phyloP scores from a whole-genome alignment of 2,113 vertebrate species.

The Myodes glareolus region DNA sequence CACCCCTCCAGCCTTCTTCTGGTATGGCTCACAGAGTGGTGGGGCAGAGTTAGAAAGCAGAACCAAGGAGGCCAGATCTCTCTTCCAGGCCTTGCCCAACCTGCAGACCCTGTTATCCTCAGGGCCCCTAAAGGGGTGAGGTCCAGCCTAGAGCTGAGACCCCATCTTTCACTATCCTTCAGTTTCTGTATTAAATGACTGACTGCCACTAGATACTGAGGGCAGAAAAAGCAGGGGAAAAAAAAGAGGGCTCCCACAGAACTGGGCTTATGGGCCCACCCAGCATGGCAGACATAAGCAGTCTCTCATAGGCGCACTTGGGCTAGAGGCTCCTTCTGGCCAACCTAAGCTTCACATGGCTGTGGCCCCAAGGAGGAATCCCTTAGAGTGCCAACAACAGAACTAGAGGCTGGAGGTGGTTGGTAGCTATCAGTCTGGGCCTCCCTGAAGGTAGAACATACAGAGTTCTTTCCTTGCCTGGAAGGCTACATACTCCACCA shows the following conservation, averaged over 20 bases:
- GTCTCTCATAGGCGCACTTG: not conserved
- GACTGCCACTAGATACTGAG: not conserved
- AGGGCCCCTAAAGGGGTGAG: not conserved
- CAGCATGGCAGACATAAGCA: not conserved
- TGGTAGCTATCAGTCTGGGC: not conserved
- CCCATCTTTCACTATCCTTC: not conserved
- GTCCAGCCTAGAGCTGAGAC: not conserved
- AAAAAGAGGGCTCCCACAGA: not conserved
- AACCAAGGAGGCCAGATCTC: not conserved
- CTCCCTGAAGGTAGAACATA: not conserved
- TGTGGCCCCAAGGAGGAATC: accelerated
- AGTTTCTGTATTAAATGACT: constrained; percentile 1
- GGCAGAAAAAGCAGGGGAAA: not conserved
- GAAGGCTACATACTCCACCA: not conserved
- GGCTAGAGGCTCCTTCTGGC: not conserved
- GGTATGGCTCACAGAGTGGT: not conserved
- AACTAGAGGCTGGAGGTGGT: not conserved
- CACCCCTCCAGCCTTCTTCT: not conserved
- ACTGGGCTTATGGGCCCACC: not conserved
- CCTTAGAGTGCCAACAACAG: not conserved
- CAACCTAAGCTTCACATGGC: not conserved
- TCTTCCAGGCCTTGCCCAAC: not conserved
- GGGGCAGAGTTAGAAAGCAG: not conserved
- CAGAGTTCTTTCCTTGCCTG: not conserved
- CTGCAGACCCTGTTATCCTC: not conserved